phyloP scores from a whole-genome alignment of 92 coral and sea anemone genomes.

The Galaxea fascicularis region DNA sequence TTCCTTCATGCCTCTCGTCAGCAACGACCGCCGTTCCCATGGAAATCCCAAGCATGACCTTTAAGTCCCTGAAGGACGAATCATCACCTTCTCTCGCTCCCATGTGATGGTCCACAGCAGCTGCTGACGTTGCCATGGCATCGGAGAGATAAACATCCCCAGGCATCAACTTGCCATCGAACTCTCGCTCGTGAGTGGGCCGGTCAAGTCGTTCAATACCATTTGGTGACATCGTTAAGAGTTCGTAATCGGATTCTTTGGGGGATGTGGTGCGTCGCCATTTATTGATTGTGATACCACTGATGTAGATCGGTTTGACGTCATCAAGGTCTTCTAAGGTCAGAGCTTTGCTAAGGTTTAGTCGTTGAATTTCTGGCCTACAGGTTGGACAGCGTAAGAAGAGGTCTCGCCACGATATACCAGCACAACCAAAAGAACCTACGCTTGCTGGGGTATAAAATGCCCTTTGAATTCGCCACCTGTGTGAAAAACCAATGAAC shows the following conservation, averaged over 20 bases:
- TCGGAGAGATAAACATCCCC: constrained; percentile 78
- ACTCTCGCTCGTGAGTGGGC: constrained; percentile 58
- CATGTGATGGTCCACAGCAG: constrained; percentile 85
- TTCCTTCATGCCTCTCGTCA: constrained; percentile 63
- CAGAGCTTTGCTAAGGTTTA: constrained; percentile 51
- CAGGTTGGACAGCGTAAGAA: constrained; percentile 62
- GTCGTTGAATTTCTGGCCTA: background rate
- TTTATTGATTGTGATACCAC: constrained; percentile 78
- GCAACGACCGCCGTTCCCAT: constrained; percentile 91
- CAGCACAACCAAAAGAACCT: constrained; percentile 59
- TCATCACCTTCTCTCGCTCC: constrained; percentile 57
- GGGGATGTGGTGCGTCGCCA: constrained; percentile 68
- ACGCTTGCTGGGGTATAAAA: constrained; percentile 72
- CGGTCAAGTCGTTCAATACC: constrained; percentile 76
- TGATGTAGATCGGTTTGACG: constrained; percentile 79
- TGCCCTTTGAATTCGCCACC: constrained; percentile 80
- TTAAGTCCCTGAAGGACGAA: constrained; percentile 64
- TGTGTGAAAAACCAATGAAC: background rate
- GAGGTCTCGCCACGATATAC: constrained; percentile 64
- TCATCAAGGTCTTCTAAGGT: constrained; percentile 78
- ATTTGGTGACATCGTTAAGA: constrained; percentile 70
- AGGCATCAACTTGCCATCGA: constrained; percentile 70
- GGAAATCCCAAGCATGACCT: constrained; percentile 75
- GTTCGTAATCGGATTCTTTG: constrained; percentile 53
- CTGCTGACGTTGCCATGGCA: constrained; percentile 96